A percentile compares a stretch with the other conserved stretches of the same genome.
Conservation (phyloP, 2,797 vertebrate species). For the Sciaenops ocellatus region DNA sequence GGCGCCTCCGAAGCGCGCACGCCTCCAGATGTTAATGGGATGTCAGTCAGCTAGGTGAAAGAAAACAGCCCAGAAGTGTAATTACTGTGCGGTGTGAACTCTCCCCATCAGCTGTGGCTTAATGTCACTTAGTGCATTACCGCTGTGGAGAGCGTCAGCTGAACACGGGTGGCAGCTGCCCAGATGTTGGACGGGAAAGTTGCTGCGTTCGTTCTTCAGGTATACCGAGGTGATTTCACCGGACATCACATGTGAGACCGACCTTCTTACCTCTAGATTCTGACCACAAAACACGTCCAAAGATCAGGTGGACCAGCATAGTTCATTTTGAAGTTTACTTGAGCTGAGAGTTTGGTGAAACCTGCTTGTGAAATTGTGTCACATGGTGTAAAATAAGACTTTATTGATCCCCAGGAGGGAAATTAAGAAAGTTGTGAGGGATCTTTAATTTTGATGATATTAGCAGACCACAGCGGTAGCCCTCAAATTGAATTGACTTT, state of each 20-base stretch:
- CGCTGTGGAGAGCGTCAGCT: slow-evolving; percentile 24
- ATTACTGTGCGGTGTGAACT: slow-evolving; percentile 71
- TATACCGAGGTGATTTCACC: not conserved
- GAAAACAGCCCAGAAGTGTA: slow-evolving; percentile 59
- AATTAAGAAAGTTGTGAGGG: not conserved
- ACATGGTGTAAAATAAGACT: not conserved
- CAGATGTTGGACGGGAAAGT: slow-evolving; percentile 49
- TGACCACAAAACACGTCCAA: not conserved
- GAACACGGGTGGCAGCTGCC: slow-evolving; percentile 42
- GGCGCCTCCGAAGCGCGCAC: slow-evolving; percentile 39
- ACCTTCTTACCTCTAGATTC: not conserved
- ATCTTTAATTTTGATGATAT: slow-evolving; percentile 6
- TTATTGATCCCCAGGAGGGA: slow-evolving; percentile 16
- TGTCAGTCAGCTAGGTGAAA: slow-evolving; percentile 70
- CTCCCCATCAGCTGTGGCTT: slow-evolving; percentile 61
- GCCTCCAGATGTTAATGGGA: slow-evolving; percentile 73
- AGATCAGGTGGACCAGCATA: not conserved
- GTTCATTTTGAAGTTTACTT: not conserved
- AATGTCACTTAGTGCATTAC: slow-evolving; percentile 58
- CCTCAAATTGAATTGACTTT: slow-evolving; percentile 10
- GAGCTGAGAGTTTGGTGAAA: not conserved
- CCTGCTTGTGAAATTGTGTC: slow-evolving; percentile 6
- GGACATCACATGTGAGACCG: not conserved
- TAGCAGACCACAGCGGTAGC: not conserved
- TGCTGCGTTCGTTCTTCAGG: slow-evolving; percentile 18